Base-by-base conservation (phyloP, 2,113 vertebrate species). In the Melanotaenia duboulayi region DNA sequence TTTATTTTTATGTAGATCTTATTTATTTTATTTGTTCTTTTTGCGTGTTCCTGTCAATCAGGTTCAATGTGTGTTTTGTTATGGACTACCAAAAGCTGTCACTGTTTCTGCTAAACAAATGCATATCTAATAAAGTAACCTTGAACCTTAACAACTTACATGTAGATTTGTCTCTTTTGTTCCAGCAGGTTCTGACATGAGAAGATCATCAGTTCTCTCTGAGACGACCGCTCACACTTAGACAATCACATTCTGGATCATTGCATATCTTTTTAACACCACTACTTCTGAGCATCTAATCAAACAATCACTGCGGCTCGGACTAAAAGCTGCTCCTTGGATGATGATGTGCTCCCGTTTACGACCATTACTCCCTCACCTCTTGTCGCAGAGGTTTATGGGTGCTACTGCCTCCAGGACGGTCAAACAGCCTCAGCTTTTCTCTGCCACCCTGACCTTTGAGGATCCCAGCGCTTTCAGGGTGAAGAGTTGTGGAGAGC, bases 391-490 rank as follows among this genome's bases (percentile, higher is more conserved):
- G 78, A 88, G 85, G 72, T 61, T 82, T 7, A 25, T 85, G 59
- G 71, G 81, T 4, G 81, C 80, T 0, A 51, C 54, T 0, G 52
- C 82, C 40, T 32, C 86, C 46, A 78, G 87, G 71, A 66, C 19
- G 0, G 39, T 37, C 4, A 74, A 85, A 65, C 68, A 46, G 7
- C 23, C 61, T 0, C 20, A 68, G 2, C 56, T 56, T 23, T 35
- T 52, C 6, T 61, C 77, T 1, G 32, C 19, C 0, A 23, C 71
- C 60, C 77, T 93, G 71, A 71, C 66, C 58, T 95, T 96, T 44
- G 89, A 94, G 55, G 94, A 95, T 50, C 92, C 94, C 49, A 68
- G 76, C 0, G 94, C 93, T 2, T 95, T 96, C 74, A 87, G 74
- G 58, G 90, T 91, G 20, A 96, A 95, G 88, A 94, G 90, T 19